These are phyloP conservation scores for Paramormyrops hopkinsi DNA, from an alignment of 2,797 vertebrate species.

Conservation along the genomic window DNA sequence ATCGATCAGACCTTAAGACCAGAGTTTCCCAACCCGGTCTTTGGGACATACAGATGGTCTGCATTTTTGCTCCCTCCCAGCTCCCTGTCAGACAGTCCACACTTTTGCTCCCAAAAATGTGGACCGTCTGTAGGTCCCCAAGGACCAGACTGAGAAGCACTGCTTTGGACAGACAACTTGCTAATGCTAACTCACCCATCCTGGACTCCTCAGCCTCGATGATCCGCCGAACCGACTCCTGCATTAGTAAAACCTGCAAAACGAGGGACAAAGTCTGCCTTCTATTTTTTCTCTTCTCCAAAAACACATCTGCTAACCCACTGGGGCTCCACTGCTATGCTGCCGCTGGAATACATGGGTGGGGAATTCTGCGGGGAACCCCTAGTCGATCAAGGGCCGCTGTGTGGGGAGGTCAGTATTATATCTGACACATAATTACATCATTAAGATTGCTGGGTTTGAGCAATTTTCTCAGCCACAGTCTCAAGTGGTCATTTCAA, in stretches of 20 bases:
- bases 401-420: neutral
- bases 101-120: neutral
- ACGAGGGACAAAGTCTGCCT: slow-evolving; percentile 22
- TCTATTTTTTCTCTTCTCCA: neutral
- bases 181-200: slow-evolving; percentile 75
- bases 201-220: slow-evolving; percentile 90
- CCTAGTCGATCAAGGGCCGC: neutral
- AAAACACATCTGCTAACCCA: neutral
- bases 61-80: neutral
- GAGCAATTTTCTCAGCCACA: neutral
- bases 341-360: neutral
- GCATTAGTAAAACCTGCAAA: slow-evolving; percentile 88
- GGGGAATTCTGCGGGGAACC: neutral
- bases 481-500: neutral
- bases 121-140: neutral
- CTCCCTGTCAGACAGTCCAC: neutral
- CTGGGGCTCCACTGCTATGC: neutral
- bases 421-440: neutral
- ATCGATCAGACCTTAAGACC: neutral
- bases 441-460: neutral
- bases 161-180: neutral
- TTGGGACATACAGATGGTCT: neutral
- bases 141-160: neutral
- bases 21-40: neutral
- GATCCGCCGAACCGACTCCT: slow-evolving; percentile 92